A percentile compares a stretch with the other conserved stretches of the same genome.
Conservation (phyloP, 2,888 invertebrate species). For the Folsomia candida region DNA sequence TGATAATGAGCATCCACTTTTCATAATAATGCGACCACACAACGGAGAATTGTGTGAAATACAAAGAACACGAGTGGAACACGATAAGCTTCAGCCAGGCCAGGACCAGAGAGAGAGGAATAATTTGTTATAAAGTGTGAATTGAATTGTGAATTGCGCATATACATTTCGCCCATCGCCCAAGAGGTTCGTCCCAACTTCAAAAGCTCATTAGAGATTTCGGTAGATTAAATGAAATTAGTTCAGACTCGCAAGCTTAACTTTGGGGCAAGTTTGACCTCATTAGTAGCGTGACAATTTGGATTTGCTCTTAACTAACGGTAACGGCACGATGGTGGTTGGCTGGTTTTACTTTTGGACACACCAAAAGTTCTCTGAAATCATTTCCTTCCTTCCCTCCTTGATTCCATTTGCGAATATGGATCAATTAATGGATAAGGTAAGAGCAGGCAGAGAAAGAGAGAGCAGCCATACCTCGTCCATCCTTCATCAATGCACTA, state of each 20-base stretch:
- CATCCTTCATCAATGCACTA: not conserved
- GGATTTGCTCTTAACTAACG: constrained; percentile 22
- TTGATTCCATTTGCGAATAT: not conserved
- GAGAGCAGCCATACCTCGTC: not conserved
- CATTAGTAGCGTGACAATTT: constrained; percentile 41
- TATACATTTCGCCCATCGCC: not conserved
- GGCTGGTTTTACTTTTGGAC: not conserved
- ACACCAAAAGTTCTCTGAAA: not conserved
- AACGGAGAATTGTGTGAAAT: not conserved
- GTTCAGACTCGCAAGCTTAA: constrained; percentile 10
- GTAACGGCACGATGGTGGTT: not conserved
- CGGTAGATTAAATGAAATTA: constrained; percentile 30
- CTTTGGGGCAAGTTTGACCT: constrained; percentile 32
- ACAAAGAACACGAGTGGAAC: not conserved
- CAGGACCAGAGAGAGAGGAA: not conserved
- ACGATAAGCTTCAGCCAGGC: no score
- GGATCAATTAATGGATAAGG: not conserved
- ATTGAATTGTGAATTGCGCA: constrained; percentile 1
- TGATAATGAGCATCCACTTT: constrained; percentile 2
- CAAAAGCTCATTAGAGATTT: constrained; percentile 29
- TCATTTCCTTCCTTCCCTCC: not conserved
- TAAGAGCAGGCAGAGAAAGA: no score
- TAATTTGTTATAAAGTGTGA: constrained; percentile 6
- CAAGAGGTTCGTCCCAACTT: constrained; percentile 1
- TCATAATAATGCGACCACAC: not conserved